A percentile compares a stretch with the other conserved stretches of the same genome.
Conservation (phyloP, 2,888 invertebrate species). For the Pseudoips prasinana region DNA sequence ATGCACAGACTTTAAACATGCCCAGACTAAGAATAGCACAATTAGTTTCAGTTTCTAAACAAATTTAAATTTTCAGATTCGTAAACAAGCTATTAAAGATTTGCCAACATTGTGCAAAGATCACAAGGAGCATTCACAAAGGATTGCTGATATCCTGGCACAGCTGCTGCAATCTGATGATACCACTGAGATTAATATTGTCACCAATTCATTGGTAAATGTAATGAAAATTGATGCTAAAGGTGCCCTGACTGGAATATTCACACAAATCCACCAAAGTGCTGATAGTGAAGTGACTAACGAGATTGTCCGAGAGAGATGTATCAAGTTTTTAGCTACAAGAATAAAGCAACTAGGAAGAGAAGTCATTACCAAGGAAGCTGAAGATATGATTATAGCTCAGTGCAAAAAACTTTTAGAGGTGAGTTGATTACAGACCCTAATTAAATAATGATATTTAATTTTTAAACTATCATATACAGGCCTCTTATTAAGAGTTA, state of each 20-base stretch:
- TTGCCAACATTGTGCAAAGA: constrained; percentile 94
- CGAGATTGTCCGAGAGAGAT: constrained; percentile 91
- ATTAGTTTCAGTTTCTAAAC: too few relatives aligned
- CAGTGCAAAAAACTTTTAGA: constrained; percentile 93
- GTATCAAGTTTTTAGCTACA: constrained; percentile 92
- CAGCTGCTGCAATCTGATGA: constrained; percentile 95
- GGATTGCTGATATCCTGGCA: constrained; percentile 95
- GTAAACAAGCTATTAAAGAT: constrained; percentile 96
- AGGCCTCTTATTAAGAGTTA: too few relatives aligned
- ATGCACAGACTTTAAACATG: too few relatives aligned
- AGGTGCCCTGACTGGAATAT: constrained; percentile 81
- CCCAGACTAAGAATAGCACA: too few relatives aligned
- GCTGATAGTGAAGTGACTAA: constrained; percentile 76
- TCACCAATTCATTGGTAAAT: constrained; percentile 90
- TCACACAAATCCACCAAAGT: constrained; percentile 80
- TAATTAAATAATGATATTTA: neutral
- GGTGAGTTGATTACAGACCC: constrained; percentile 62
- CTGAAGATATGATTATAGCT: constrained; percentile 91
- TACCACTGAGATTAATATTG: constrained; percentile 90
- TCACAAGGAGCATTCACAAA: constrained; percentile 89
- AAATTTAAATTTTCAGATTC: constrained; percentile 84
- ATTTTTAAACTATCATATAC: too few relatives aligned
- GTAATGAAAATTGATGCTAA: constrained; percentile 88
- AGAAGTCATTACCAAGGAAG: constrained; percentile 90
- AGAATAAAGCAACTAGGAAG: constrained; percentile 91